These are phyloP conservation scores for Elephantulus edwardii DNA, from an alignment of 2,113 vertebrate species.

Conservation along the genomic window DNA sequence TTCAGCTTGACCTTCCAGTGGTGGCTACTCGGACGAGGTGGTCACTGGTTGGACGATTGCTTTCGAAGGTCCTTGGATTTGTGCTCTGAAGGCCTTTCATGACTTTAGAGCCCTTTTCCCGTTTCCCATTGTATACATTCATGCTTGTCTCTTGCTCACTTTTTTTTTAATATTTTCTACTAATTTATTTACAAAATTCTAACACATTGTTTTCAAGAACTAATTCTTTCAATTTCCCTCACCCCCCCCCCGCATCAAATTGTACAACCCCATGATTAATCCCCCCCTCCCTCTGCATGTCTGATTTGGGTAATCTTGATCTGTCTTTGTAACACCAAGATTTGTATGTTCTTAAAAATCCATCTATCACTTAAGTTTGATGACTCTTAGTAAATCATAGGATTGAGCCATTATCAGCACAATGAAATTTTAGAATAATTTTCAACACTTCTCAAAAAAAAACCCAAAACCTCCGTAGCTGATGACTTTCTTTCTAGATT, in stretches of 20 bases:
- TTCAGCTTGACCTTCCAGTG: not conserved
- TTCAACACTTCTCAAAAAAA: not conserved
- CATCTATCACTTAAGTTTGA: not conserved
- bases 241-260: too few species aligned
- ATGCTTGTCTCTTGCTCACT: not conserved
- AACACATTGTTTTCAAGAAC: too few species aligned
- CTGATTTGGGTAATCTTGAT: too few species aligned
- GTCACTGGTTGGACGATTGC: not conserved
- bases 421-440: not conserved
- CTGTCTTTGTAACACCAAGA: too few species aligned
- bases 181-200: too few species aligned
- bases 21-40: not conserved
- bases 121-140: not conserved
- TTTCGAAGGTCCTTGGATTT: not conserved
- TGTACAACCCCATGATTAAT: too few species aligned
- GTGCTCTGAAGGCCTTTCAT: not conserved
- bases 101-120: not conserved
- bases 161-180: conserved; percentile 35
- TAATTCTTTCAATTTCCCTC: too few species aligned
- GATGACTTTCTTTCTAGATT: not conserved
- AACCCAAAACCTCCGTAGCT: not conserved
- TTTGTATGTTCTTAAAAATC: conserved; percentile 20
- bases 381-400: not conserved
- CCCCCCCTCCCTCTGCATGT: too few species aligned
- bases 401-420: not conserved